Evolutionary conservation across 2,797 vertebrate genomes (phyloP).

Genomic region (Sylvilagus floridanus): DNA sequence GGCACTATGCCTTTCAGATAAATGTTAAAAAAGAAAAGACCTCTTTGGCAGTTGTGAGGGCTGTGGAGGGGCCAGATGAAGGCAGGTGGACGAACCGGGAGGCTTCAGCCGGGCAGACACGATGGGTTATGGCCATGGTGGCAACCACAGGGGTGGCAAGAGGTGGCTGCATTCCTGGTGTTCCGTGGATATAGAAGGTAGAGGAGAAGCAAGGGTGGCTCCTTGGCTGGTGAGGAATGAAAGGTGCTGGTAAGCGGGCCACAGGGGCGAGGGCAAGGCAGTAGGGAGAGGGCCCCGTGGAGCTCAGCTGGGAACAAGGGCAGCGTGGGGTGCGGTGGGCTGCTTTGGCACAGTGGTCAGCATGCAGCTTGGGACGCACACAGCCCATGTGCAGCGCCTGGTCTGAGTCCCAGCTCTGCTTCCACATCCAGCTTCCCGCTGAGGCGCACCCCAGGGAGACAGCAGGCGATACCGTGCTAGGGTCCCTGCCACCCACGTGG

Average conservation of each 20-base stretch:
- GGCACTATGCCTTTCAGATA: too few relatives aligned
- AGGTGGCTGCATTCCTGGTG: not conserved
- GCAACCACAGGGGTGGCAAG: too few relatives aligned
- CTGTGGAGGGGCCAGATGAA: not conserved
- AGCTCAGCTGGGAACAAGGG: slow-evolving; percentile 51
- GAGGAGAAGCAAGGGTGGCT: not conserved
- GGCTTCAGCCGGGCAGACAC: not conserved
- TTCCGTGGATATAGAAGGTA: not conserved
- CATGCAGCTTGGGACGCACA: too few relatives aligned
- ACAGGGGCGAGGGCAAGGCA: not conserved
- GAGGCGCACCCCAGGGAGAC: too few relatives aligned
- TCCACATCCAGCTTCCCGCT: too few relatives aligned
- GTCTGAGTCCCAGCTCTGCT: too few relatives aligned
- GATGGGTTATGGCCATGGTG: not conserved
- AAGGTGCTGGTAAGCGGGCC: not conserved
- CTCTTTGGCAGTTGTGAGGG: not conserved
- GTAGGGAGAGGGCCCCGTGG: not conserved
- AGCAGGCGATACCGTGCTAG: too few relatives aligned
- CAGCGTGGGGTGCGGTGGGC: not conserved
- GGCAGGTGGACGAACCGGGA: not conserved
- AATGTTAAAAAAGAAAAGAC: not conserved
- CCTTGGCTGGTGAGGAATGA: not conserved
- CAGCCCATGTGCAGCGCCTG: too few relatives aligned
- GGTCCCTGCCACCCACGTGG: too few relatives aligned
- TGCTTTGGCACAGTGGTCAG: too few relatives aligned